Base-by-base conservation (phyloP, 2,113 vertebrate species). In the Xiphorhynchus elegans region DNA sequence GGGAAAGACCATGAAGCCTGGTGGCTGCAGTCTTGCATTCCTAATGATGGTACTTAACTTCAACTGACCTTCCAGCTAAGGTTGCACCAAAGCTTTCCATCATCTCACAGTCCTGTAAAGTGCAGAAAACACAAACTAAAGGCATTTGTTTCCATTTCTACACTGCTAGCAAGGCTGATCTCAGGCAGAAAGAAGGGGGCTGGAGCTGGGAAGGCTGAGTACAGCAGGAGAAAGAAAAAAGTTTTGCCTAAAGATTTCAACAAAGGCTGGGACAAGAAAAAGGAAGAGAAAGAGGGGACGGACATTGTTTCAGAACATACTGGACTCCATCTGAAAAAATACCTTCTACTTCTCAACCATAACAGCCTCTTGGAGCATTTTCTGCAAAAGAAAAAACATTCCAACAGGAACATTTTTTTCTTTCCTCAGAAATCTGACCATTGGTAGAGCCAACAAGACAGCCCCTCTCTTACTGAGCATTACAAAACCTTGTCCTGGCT, bases 401-500 rank as follows among this genome's bases (percentile, higher is more conserved):
- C 80, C 68, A 87, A 74, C 7, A 13, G 56, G 35, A 72, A 73
- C 25, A 37, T 39, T 74, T 59, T 83, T 95, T 90, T 72, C 49
- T 87, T 80, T 55, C 55, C 55, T 84, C 92, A 74, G 60, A 95
- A 96, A 92, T 81, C 60, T 92, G 76, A 80, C 47, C 58, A 72
- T 55, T 67, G 73, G 53, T 64, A 79, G 29, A 87, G 80, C 86
- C 94, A 95, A 90, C 42, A 84, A 93, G 74, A 75, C 89, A 96
- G 72, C 73, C 80, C 85, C 64, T 90, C 50, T 81, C 46, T 89
- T 87, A 93, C 18, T 92, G 76, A 2, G 1, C 50, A 55, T 92
- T 96, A 95, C 73, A 92, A 93, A 97, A 63, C 64, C 47, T 82
- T 62, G 68, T 81, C 60, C 76, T 5, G 13, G 67, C 91, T 95